phyloP scores from a whole-genome alignment of 1,140 invertebrate species.

The Drosophila pallidifrons region DNA sequence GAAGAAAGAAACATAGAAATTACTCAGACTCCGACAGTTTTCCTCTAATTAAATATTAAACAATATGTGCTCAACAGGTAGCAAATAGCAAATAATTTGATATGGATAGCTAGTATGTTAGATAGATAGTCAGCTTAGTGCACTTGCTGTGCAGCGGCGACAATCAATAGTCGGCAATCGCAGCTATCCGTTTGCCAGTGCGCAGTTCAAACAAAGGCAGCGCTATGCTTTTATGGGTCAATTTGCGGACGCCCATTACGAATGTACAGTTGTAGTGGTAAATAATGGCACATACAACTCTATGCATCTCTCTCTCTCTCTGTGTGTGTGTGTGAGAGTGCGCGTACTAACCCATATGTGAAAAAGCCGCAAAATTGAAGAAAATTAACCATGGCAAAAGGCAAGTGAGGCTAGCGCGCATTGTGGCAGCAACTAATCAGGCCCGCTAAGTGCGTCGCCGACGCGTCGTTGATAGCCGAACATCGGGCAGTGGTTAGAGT shows the following conservation, averaged over 20 bases:
- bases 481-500: background rate
- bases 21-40: no score
- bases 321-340: slow-evolving; percentile 21
- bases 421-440: slow-evolving; percentile 49
- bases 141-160: no score
- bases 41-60: no score
- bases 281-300: slow-evolving; percentile 8
- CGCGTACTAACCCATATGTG: slow-evolving; percentile 47
- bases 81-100: background rate
- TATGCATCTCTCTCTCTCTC: background rate
- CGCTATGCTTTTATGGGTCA: slow-evolving; percentile 66
- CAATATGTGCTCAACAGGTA: background rate
- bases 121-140: no score
- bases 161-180: background rate
- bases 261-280: slow-evolving; percentile 39
- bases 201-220: slow-evolving; percentile 35
- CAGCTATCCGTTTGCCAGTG: background rate
- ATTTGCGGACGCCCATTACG: slow-evolving; percentile 67
- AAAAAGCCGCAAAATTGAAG: slow-evolving; percentile 63
- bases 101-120: background rate
- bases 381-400: slow-evolving; percentile 58
- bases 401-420: slow-evolving; percentile 8
- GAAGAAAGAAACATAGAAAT: no score
- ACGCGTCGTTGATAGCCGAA: slow-evolving; percentile 12
- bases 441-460: slow-evolving; percentile 35